These are phyloP conservation scores for Brachionichthys hirsutus DNA, from an alignment of 2,113 vertebrate genomes.

Conservation along the genomic window DNA sequence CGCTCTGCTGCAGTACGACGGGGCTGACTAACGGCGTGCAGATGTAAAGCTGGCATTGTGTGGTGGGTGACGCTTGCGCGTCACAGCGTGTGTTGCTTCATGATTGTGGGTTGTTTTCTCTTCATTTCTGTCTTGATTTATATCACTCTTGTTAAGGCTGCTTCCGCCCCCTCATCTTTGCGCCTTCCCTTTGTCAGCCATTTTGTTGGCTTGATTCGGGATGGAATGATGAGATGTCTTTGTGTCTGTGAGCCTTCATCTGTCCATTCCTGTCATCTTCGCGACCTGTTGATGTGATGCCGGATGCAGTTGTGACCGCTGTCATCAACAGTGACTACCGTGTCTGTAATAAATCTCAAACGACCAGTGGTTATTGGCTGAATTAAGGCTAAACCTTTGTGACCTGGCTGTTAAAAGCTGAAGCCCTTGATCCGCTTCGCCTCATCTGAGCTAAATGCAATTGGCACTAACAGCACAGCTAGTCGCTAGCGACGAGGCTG, in stretches of 20 bases:
- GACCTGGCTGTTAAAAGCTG: slow-evolving; percentile 40
- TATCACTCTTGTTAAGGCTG: neutral
- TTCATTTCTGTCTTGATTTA: neutral
- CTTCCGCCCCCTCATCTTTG: neutral
- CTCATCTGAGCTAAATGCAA: slow-evolving; percentile 47
- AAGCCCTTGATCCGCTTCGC: slow-evolving; percentile 60
- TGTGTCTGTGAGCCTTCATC: no score
- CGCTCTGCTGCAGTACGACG: slow-evolving; percentile 23
- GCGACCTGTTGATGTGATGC: no score
- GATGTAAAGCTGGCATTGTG: slow-evolving; percentile 20
- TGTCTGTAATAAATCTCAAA: neutral
- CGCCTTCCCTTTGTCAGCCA: slow-evolving; percentile 4
- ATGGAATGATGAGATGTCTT: neutral
- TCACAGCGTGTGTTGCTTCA: slow-evolving; percentile 3
- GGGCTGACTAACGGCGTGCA: slow-evolving; percentile 25
- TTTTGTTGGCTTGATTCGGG: slow-evolving; percentile 30
- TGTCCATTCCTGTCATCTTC: no score
- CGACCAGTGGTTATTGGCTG: slow-evolving; percentile 2
- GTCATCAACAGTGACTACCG: no score
- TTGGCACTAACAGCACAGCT: slow-evolving; percentile 34
- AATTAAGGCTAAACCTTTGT: neutral
- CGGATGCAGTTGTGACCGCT: no score
- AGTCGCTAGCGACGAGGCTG: slow-evolving; percentile 43
- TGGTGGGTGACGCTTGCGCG: slow-evolving; percentile 4
- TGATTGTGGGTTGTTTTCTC: slow-evolving; percentile 12